Evolutionary conservation across 2,113 vertebrate genomes (phyloP).

Genomic region (Aegypius monachus): DNA sequence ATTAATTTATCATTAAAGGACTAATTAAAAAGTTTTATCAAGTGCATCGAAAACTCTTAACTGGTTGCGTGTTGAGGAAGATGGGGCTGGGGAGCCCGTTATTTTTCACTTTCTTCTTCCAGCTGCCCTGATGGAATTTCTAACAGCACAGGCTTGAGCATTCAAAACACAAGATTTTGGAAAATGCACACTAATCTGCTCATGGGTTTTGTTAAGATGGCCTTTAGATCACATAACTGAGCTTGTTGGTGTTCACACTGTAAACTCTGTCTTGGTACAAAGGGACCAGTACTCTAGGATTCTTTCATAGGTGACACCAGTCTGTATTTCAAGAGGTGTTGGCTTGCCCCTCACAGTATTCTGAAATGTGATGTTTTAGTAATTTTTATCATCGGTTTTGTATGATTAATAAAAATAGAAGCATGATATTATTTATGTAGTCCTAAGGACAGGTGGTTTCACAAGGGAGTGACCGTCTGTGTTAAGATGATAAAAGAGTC

Average conservation of each 20-base stretch:
- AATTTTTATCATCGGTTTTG: background rate
- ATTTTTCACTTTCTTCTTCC: background rate
- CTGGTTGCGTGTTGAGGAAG: background rate
- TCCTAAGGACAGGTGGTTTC: background rate
- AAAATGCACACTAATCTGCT: background rate
- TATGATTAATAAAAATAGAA: background rate
- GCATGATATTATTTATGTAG: background rate
- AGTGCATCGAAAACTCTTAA: background rate
- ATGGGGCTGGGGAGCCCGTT: background rate
- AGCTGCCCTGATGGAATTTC: background rate
- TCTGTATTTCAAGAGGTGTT: background rate
- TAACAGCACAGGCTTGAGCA: background rate
- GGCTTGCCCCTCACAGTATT: background rate
- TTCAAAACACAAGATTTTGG: background rate
- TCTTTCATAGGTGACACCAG: background rate
- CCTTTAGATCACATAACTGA: background rate
- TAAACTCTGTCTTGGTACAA: background rate
- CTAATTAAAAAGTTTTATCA: background rate
- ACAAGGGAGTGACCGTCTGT: background rate
- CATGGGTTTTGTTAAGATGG: background rate
- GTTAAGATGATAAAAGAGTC: background rate
- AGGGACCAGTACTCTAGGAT: background rate
- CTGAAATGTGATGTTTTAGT: background rate
- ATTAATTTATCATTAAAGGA: background rate
- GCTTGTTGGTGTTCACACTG: background rate